These are phyloP conservation scores for Drosophila azteca DNA, from an alignment of 1,140 invertebrate genomes.

Conservation along the genomic window DNA sequence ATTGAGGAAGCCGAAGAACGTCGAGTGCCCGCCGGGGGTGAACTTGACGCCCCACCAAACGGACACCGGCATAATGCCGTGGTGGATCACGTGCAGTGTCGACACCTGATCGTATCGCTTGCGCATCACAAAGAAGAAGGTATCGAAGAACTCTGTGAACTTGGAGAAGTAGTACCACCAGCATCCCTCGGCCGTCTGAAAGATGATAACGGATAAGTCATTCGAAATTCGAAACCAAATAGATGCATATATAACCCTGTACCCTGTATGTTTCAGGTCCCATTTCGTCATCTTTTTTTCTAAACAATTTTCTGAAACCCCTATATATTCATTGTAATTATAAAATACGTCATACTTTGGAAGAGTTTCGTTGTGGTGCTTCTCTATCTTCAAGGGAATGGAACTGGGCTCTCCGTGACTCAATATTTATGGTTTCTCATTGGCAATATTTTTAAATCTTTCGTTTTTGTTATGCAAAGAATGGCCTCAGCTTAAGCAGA, in stretches of 20 bases:
- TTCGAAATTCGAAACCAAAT: too few relatives aligned
- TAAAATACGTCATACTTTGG: too few relatives aligned
- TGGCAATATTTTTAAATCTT: conserved; percentile 12
- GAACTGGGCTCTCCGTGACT: neutral
- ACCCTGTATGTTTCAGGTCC: too few relatives aligned
- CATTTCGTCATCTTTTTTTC: too few relatives aligned
- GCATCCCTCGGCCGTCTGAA: conserved; percentile 88
- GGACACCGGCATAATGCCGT: conserved; percentile 95
- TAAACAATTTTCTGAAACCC: too few relatives aligned
- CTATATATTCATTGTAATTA: too few relatives aligned
- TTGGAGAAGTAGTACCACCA: conserved; percentile 97
- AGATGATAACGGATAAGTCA: conserved; percentile 8
- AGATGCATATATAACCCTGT: too few relatives aligned
- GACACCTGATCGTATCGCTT: conserved; percentile 94
- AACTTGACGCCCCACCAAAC: conserved; percentile 97
- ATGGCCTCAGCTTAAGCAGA: neutral
- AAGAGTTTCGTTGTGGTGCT: too few relatives aligned
- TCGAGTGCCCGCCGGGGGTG: conserved; percentile 89
- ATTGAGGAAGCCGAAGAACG: conserved; percentile 93
- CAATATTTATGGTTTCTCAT: neutral
- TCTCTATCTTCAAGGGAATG: neutral
- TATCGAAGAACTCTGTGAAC: conserved; percentile 94
- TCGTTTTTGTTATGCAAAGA: conserved; percentile 34
- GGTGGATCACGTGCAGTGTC: conserved; percentile 95
- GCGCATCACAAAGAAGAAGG: conserved; percentile 93